phyloP scores from a whole-genome alignment of 2,797 vertebrate species.

The Gymnothorax reevesii region DNA sequence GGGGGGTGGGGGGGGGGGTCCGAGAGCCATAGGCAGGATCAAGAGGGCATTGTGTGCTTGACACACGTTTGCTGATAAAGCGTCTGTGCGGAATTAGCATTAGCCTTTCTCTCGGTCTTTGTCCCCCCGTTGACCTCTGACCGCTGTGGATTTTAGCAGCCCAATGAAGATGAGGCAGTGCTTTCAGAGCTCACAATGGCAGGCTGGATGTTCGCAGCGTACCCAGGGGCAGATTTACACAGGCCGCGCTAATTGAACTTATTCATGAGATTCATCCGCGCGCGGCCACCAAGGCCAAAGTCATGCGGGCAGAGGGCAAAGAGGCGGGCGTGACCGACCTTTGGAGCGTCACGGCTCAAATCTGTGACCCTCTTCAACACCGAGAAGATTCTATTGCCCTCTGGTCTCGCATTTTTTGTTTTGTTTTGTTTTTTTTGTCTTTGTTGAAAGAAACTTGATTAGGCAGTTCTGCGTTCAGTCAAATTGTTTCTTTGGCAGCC shows the following conservation, averaged over 20 bases:
- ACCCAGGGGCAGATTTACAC: background rate
- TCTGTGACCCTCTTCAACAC: background rate
- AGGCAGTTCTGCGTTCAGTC: background rate
- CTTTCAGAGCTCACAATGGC: background rate
- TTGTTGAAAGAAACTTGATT: background rate
- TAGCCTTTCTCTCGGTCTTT: conserved; percentile 16
- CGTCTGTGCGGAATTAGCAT: conserved; percentile 13
- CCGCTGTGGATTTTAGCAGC: conserved; percentile 18
- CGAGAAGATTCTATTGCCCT: background rate
- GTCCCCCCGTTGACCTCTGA: conserved; percentile 24
- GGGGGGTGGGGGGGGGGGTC: background rate
- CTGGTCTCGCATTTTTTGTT: background rate
- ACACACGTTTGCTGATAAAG: conserved; percentile 26
- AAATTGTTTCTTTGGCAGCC: background rate
- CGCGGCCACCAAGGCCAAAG: conserved; percentile 3
- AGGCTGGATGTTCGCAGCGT: background rate
- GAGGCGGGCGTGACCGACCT: conserved; percentile 40
- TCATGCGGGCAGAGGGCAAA: conserved; percentile 37
- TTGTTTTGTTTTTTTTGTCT: background rate
- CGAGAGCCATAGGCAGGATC: background rate
- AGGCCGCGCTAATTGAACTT: conserved; percentile 15
- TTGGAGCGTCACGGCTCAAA: conserved; percentile 30
- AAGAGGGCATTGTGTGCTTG: conserved; percentile 21
- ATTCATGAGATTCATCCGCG: conserved; percentile 57
- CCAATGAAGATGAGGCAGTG: background rate